Conservation (phyloP, 2,888 invertebrate species). For the Dastarcus helophoroides region DNA sequence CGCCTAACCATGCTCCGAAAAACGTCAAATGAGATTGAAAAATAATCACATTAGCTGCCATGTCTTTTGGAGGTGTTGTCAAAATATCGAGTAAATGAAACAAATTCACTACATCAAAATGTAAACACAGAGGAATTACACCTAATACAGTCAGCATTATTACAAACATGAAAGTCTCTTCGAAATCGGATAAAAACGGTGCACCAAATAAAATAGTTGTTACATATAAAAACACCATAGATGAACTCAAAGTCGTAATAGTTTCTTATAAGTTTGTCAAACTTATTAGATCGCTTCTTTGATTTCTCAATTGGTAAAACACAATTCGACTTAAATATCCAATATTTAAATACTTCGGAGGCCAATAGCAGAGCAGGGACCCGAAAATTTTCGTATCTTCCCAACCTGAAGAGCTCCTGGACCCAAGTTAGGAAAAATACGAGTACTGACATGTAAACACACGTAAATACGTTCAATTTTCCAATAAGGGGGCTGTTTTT, state of each 20-base stretch:
- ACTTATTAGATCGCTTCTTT: slow-evolving; percentile 22
- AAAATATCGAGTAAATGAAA: slow-evolving; percentile 44
- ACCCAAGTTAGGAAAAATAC: slow-evolving; percentile 45
- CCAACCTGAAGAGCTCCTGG: slow-evolving; percentile 48
- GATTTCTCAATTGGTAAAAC: slow-evolving; percentile 27
- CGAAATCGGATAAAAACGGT: slow-evolving; percentile 48
- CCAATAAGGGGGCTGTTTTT: slow-evolving; percentile 12
- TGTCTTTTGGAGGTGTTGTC: slow-evolving; percentile 40
- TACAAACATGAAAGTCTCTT: slow-evolving; percentile 58
- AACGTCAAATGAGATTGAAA: slow-evolving; percentile 47
- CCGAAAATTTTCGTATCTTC: slow-evolving; percentile 40
- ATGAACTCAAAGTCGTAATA: slow-evolving; percentile 36
- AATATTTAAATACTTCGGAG: slow-evolving; percentile 45
- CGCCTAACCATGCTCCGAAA: slow-evolving; percentile 74
- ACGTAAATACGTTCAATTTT: slow-evolving; percentile 38
- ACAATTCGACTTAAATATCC: slow-evolving; percentile 23
- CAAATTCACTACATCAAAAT: slow-evolving; percentile 47
- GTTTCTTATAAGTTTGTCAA: slow-evolving; percentile 44
- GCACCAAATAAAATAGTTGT: slow-evolving; percentile 58
- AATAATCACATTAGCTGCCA: slow-evolving; percentile 45
- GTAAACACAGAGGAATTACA: slow-evolving; percentile 49
- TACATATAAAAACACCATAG: slow-evolving; percentile 44
- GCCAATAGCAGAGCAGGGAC: slow-evolving; percentile 32
- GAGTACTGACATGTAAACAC: slow-evolving; percentile 49
- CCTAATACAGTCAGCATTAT: slow-evolving; percentile 49